Evolutionary conservation across 1,140 invertebrate species (phyloP), one percentile per base, ranked within the genome.

Genomic region (Apolygus lucorum): DNA sequence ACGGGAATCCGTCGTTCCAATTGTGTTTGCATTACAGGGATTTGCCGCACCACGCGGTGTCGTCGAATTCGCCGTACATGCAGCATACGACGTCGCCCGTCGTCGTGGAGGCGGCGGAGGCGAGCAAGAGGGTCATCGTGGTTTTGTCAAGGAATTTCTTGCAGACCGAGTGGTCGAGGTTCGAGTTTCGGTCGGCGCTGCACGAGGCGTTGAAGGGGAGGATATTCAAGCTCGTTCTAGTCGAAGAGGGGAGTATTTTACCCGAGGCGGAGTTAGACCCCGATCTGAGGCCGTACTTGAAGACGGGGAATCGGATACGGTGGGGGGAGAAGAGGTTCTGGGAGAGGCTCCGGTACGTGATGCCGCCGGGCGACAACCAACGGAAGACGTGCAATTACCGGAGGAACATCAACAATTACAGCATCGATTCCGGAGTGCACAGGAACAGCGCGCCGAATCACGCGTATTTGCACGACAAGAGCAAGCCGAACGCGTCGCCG

Each of bases 291-390:
- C 87, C 92, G 0, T 96, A 95, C 76, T 81, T 96, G 8, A 92
- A 94, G 76, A 92, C 91, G 2, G 87, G 88, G 73, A 85, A 89
- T 8, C 84, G 89, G 52, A 80, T 96, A n/a, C 83, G 87, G 72
- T 95, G 91, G 90, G 90, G 90, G 72, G 91, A 95, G 76, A 91
- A 90, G 74, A 84, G 89, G 75, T 96, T 96, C 80, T 95, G 93
- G 92, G 91, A 95, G 77, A 88, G 93, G 75, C 81, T 96, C 34
- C 85, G 89, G 71, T 96, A 92, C 80, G 89, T 90, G 72, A 89
- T 97, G 86, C 93, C 93, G 76, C 77, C 86, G 73, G 81, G 83
- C 68, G 85, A 87, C 78, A 83, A 85, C 73, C 78, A 84, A 69
- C 77, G 80, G 63, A 78, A 80, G 54, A 68, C 79, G 64, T 79